phyloP scores from a whole-genome alignment of 1,140 invertebrate species.

The Gonioctena quinquepunctata region DNA sequence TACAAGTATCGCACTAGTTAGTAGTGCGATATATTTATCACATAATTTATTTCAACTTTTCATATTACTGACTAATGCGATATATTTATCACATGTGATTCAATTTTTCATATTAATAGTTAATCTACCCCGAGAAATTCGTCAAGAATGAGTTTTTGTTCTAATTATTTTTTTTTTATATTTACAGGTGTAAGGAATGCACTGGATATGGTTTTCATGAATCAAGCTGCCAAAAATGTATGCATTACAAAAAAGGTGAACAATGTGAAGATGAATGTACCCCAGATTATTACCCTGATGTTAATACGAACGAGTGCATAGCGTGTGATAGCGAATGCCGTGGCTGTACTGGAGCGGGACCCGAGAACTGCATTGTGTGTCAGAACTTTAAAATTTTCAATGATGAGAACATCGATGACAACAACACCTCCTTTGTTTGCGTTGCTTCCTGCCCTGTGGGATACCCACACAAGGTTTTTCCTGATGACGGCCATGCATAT shows the following conservation, averaged over 20 bases:
- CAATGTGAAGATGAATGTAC: constrained; percentile 92
- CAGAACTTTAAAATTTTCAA: constrained; percentile 82
- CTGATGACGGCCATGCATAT: constrained; percentile 75
- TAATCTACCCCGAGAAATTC: too few relatives aligned
- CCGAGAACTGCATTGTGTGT: constrained; percentile 81
- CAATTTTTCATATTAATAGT: too few relatives aligned
- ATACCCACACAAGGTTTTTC: constrained; percentile 77
- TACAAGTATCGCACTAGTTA: too few relatives aligned
- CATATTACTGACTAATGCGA: not conserved
- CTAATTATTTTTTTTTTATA: not conserved
- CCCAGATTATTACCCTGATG: constrained; percentile 79
- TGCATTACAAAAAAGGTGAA: constrained; percentile 81
- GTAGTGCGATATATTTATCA: too few relatives aligned
- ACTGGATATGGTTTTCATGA: constrained; percentile 85
- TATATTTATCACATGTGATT: too few relatives aligned
- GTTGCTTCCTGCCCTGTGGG: constrained; percentile 81
- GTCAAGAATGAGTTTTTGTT: not conserved
- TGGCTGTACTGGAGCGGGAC: constrained; percentile 79
- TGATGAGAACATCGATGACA: constrained; percentile 59
- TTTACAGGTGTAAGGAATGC: constrained; percentile 76
- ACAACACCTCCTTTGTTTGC: constrained; percentile 80
- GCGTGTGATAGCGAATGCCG: constrained; percentile 81
- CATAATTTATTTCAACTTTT: too few relatives aligned
- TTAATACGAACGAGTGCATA: constrained; percentile 72
- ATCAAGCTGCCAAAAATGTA: constrained; percentile 82